Evolutionary conservation across 2,888 invertebrate genomes (phyloP), one percentile per base, ranked within the genome.

Genomic region (Melieria picta): DNA sequence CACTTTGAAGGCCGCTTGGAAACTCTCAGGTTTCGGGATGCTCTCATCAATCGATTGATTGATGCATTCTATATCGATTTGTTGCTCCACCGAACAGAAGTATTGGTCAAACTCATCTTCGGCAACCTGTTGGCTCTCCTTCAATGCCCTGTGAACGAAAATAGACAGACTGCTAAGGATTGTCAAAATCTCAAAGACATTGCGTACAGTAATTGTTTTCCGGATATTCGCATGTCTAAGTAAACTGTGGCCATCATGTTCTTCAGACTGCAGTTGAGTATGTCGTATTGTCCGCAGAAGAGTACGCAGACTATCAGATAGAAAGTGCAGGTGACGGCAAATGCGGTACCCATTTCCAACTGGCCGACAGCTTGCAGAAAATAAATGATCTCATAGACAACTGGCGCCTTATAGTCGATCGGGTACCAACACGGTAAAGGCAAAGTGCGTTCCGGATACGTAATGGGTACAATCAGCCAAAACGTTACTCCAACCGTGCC

Each of bases 341-440:
- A 83, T 4, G 83, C 72, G 13, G 82, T 77, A 1, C 83, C 82
- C 11, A 84, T 81, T 77, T 85, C 82, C 61, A 84, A 77, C 75
- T 86, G 86, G 0, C 83, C 85, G 61, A 83, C 74, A 7, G 80
- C 80, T 76, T 86, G 86, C 4, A 86, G 74, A 57, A 84, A 77
- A 60, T 82, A 84, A 7, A 82, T 73, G 5, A 74, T 6, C 68
- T 81, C 80, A 64, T 82, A 83, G 16, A 83, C 75, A 42, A 77
- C 10, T 0, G 83, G 80, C 77, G 80, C 76, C 46, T 78, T 80
- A 69, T 79, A 81, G 74, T 85, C 80, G 42, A 85, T 80, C 6
- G 85, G 86, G 80, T 86, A 85, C 82, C 83, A 84, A 69, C 83
- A 82, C 57, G 76, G 68, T 47, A 86, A 65, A 0, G 86, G 86